Base-by-base conservation (phyloP, 2,888 invertebrate species). In the Agrotis exclamationis region DNA sequence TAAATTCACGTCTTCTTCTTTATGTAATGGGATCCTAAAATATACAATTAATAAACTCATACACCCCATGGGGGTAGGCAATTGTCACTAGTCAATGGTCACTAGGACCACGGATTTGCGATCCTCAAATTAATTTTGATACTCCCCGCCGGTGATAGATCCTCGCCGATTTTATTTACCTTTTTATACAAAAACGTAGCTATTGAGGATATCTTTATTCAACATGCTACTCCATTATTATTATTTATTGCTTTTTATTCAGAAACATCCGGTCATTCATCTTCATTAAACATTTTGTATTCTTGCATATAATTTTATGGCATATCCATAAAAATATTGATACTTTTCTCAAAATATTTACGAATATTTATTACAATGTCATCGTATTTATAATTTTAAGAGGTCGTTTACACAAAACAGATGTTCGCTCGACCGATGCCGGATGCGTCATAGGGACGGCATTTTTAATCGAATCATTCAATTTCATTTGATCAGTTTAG, bases 241-340 rank as follows among this genome's bases (percentile, higher is more conserved):
- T 56, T 47, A 73, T 57, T 57, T 45, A 74, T 48, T 74, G 11
- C 28, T 48, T 48, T 48, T 48, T 18, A 63, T 33, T 24, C 54
- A 51, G 1, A 63, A 62, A 66, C 45, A 54, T 76, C 71, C 63
- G 39, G 47, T 22, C 33, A 58, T 63, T 33, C 18, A 11, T 76
- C 58, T n/a, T 48, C 22, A 9, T 63, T 33, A 45, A 74, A 74
- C 3, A 39, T 33, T 39, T 54, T 22, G 33, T 48, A 58, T 70
- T 13, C 13, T 20, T 20, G 20, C 28, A 18, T 54, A 51, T 39
- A 51, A 20, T 60, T 76, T 66, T 54, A 51, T 54, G 28, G 48
- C 24, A 9, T n/a, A 6, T 9, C 13, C 18, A 47, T 60, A 44
- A 66, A 76, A 71, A 66, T 76, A 14, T 56, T 59, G 57, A 71